Evolutionary conservation across 2,113 vertebrate genomes (phyloP).

Genomic region (Cichladusa arquata): DNA sequence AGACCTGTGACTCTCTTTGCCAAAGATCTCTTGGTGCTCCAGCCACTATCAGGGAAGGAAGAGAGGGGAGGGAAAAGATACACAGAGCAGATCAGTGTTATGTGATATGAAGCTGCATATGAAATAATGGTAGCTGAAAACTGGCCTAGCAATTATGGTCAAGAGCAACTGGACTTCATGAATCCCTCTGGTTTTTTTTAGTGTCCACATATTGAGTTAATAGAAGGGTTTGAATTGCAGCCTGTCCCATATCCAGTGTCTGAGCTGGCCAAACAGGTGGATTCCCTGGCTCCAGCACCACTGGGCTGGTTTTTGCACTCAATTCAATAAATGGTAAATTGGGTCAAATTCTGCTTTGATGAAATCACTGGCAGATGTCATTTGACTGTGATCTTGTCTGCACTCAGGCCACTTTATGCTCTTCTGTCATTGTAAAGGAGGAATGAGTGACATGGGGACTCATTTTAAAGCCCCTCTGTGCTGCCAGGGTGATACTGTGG

Average conservation of each 20-base stretch:
- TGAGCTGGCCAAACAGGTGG: rapidly evolving
- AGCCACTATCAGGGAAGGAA: no score
- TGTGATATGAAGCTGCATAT: neutral
- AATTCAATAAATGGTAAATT: neutral
- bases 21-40: neutral
- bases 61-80: neutral
- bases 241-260: rapidly evolving
- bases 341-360: neutral
- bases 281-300: neutral
- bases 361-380: neutral
- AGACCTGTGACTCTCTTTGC: neutral
- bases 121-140: neutral
- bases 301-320: neutral
- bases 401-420: neutral
- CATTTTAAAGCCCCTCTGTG: neutral
- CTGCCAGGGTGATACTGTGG: neutral
- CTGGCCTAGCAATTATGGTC: neutral
- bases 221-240: neutral
- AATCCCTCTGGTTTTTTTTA: neutral
- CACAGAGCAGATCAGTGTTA: neutral
- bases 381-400: neutral
- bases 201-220: neutral
- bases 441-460: neutral
- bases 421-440: neutral
- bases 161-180: neutral